Conservation (phyloP, 2,797 vertebrate genomes). For the Moxostoma hubbsi region DNA sequence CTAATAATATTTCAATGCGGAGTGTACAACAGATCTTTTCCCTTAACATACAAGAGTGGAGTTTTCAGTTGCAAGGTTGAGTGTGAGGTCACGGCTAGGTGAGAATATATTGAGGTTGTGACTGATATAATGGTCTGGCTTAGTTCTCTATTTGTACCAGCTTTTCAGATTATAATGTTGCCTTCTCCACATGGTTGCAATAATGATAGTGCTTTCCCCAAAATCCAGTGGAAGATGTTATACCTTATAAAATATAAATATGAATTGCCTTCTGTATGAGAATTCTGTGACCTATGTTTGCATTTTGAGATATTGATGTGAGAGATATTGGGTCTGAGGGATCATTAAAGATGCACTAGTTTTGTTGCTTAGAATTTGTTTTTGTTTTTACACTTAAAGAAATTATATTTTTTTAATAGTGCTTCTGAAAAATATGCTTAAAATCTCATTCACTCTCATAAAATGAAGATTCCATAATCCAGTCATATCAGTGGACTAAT, state of each 20-base stretch:
- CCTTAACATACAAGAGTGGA: constrained; percentile 32
- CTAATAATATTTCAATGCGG: not conserved
- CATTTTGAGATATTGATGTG: constrained; percentile 25
- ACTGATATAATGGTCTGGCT: constrained; percentile 60
- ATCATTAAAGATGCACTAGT: not conserved
- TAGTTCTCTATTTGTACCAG: constrained; percentile 64
- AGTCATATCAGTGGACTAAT: too few relatives aligned
- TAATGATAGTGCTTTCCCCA: constrained; percentile 65
- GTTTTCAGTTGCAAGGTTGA: constrained; percentile 58
- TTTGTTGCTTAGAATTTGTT: too few relatives aligned
- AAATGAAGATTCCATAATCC: too few relatives aligned
- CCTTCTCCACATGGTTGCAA: constrained; percentile 59
- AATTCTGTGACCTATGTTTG: constrained; percentile 62
- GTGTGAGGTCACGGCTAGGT: constrained; percentile 55
- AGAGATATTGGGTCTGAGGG: not conserved
- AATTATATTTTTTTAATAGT: too few relatives aligned
- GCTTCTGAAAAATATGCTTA: too few relatives aligned
- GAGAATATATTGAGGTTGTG: constrained; percentile 47
- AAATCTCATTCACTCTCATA: too few relatives aligned
- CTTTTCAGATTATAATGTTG: constrained; percentile 66
- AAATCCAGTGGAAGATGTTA: constrained; percentile 64
- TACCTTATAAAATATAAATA: constrained; percentile 20
- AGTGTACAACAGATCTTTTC: constrained; percentile 5
- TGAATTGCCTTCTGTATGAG: constrained; percentile 59
- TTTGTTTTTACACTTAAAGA: too few relatives aligned